Base-by-base conservation (phyloP, 2,113 vertebrate species). In the Urocynchramus pylzowi region DNA sequence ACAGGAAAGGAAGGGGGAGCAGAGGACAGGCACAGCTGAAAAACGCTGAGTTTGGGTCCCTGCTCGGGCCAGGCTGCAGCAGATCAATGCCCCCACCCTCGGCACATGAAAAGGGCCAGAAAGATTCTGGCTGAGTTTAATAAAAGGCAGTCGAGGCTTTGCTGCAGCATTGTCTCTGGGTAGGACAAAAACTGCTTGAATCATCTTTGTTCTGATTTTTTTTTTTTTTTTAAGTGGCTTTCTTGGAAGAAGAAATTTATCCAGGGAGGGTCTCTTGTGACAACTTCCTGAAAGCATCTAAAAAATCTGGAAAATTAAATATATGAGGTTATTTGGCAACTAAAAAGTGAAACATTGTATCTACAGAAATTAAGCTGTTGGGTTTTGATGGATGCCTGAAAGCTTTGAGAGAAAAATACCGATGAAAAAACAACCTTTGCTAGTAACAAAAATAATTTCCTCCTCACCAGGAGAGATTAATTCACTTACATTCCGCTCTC, bases 241-340 rank as follows among this genome's bases (percentile, higher is more conserved):
- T 96, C 89, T 95, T 96, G 76, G 93, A 95, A 92, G 57, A 92
- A 50, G 73, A 90, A 90, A 89, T 93, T 70, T 74, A 70, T 60
- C 94, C 91, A 90, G 80, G 89, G 95, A 96, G 86, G 76, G 71
- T 96, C 83, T 90, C 64, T 71, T 81, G 64, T 97, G 94, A 97
- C 94, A 95, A 84, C 83, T 93, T 96, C 80, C 93, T 92, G 64
- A 96, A 96, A 95, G 89, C 88, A 96, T 95, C 86, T 90, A 52
- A 96, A 96, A 95, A 94, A 91, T 96, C 81, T 93, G 65, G 80
- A 87, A 95, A 95, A 95, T 95, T 94, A 95, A 95, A 91, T 95
- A 49, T 71, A 89, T 95, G 91, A 89, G 87, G 87, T 84, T 95
- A 94, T 95, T 95, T 96, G 84, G 93, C 74, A 95, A 95, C 68